Conservation (phyloP, 2,888 invertebrate species). For the Pristionchus entomophagus region DNA sequence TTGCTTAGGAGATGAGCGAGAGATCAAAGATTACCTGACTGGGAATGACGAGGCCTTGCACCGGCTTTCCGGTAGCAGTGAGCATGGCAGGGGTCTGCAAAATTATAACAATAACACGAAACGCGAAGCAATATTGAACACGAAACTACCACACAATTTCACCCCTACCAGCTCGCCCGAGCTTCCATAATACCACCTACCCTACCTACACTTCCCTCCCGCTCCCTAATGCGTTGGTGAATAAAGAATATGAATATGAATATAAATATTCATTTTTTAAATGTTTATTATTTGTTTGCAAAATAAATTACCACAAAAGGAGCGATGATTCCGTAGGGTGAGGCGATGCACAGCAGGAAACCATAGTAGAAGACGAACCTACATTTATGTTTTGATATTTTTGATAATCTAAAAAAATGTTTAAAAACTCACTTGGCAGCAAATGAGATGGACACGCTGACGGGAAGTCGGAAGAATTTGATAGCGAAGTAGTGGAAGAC, state of each 20-base stretch:
- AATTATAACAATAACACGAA: too few relatives aligned
- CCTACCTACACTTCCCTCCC: too few relatives aligned
- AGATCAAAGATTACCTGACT: conserved; percentile 50
- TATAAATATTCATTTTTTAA: background rate
- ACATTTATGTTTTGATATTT: background rate
- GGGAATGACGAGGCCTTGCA: conserved; percentile 65
- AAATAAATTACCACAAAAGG: conserved; percentile 61
- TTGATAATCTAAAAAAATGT: background rate
- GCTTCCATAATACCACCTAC: too few relatives aligned
- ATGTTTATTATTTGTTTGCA: background rate
- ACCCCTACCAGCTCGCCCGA: too few relatives aligned
- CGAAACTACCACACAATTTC: too few relatives aligned
- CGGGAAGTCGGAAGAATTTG: conserved; percentile 67
- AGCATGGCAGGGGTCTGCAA: conserved; percentile 66
- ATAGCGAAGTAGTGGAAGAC: conserved; percentile 73
- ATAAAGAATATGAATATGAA: too few relatives aligned
- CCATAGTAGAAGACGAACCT: conserved; percentile 71
- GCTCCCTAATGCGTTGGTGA: too few relatives aligned
- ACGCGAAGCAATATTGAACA: too few relatives aligned
- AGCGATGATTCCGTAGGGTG: conserved; percentile 68
- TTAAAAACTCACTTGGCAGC: conserved; percentile 55
- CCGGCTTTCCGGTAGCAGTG: conserved; percentile 57
- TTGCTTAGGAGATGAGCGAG: too few relatives aligned
- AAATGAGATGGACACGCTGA: conserved; percentile 63
- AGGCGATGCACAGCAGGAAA: conserved; percentile 68